Evolutionary conservation across 2,113 vertebrate species (phyloP), one percentile per base, ranked within the genome.

Genomic region (Oreocharis arfaki): DNA sequence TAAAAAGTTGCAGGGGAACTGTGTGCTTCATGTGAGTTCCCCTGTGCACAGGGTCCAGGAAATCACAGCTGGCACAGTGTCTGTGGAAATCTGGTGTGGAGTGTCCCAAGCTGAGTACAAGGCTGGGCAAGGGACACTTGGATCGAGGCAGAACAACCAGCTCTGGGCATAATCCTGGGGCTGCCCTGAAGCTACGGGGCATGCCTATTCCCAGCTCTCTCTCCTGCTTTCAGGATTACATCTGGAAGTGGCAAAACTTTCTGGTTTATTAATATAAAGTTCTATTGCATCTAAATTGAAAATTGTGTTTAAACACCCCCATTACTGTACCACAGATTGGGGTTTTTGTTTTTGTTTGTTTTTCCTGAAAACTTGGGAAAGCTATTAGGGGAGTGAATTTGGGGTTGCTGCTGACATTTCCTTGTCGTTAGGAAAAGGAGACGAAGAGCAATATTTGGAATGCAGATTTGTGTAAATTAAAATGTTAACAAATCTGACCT

Each of bases 401-500:
- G 82, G 84, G 30, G 37, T 81, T 85, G 75, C 90, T 81, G 82
- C 94, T 97, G 96, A 95, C 91, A 94, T 97, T 96, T 95, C 81
- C 75, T 63, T 59, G 71, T 80, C 59, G 1, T 93, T 93, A 92
- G 85, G 79, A 94, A 88, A 80, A 95, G 95, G 55, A 94, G 46
- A 42, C 2, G 44, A 88, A 80, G 47, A 90, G 50, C 75, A 41
- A 70, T 74, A 94, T 95, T 96, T 96, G 85, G 93, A 92, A 95
- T 96, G 94, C 91, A 96, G 93, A 96, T 97, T 94, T 95, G 90
- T 90, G 79, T 93, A 93, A 94, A 96, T 96, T 91, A 94, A 96
- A 94, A 96, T 94, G 95, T 96, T 96, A 97, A 94, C 90, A 97
- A 94, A 96, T 95, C 85, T 97, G 95, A 96, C 95, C 93, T 96